phyloP scores from a whole-genome alignment of 1,140 invertebrate species.

The Marisa cornuarietis region DNA sequence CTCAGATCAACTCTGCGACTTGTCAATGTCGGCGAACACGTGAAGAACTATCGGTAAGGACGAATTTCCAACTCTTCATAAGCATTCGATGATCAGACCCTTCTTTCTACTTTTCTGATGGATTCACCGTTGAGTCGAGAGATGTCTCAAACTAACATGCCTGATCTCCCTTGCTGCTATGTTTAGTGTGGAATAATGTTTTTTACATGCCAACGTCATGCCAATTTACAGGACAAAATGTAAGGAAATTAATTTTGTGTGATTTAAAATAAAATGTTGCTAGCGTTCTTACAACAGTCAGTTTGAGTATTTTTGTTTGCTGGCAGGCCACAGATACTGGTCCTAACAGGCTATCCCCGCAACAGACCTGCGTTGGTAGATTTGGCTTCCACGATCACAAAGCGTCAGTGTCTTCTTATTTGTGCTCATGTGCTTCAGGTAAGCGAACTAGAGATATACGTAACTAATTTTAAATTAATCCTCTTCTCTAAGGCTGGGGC shows the following conservation, averaged over 20 bases:
- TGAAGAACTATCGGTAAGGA: slow-evolving; percentile 87
- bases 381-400: slow-evolving; percentile 89
- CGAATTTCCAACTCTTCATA: no score
- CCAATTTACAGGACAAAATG: not conserved
- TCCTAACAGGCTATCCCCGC: slow-evolving; percentile 82
- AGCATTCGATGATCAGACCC: no score
- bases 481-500: no score
- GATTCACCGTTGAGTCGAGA: not conserved
- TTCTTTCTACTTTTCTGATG: not conserved
- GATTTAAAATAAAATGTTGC: no score
- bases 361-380: slow-evolving; percentile 87
- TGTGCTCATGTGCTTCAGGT: slow-evolving; percentile 91
- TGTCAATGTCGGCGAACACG: slow-evolving; percentile 89
- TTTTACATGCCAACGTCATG: not conserved
- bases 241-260: not conserved
- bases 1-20: slow-evolving; percentile 86
- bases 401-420: slow-evolving; percentile 88
- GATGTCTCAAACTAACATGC: not conserved
- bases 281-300: no score
- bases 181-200: not conserved
- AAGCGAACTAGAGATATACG: slow-evolving; percentile 25
- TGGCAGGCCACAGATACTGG: no score
- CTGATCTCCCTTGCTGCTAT: not conserved
- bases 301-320: no score
- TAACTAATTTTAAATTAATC: no score